phyloP scores from a whole-genome alignment of 2,888 invertebrate genomes.

The Pachymerium ferrugineum region DNA sequence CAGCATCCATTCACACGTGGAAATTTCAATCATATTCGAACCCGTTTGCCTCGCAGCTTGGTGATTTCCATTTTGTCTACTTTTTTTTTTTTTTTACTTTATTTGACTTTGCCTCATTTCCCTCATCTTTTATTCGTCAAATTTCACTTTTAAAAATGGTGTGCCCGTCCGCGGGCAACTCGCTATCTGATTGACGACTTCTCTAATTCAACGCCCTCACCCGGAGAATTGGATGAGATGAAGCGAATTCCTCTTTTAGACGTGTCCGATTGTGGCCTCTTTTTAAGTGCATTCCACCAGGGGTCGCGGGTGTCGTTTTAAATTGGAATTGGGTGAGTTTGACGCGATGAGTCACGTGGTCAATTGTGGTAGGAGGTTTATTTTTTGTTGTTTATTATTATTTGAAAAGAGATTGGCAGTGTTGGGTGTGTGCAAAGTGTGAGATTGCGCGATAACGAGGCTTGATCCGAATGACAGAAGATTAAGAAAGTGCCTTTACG shows the following conservation, averaged over 20 bases:
- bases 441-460: conserved; percentile 31
- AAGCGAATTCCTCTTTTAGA: neutral
- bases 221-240: conserved; percentile 24
- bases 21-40: conserved; percentile 2
- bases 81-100: neutral
- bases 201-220: conserved; percentile 17
- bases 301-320: neutral
- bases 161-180: neutral
- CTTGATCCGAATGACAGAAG: conserved; percentile 12
- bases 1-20: conserved; percentile 16
- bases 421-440: neutral
- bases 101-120: conserved; percentile 24
- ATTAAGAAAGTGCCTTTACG: conserved; percentile 29
- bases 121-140: conserved; percentile 18
- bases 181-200: conserved; percentile 21
- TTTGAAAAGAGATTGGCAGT: neutral
- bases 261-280: too few relatives aligned
- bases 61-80: neutral
- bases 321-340: conserved; percentile 20
- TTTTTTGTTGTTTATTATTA: neutral
- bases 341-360: neutral
- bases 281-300: conserved; percentile 16
- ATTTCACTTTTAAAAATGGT: conserved; percentile 23
- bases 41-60: neutral
- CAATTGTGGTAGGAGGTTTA: neutral